These are phyloP conservation scores for Baryphthengus martii DNA, from an alignment of 2,113 vertebrate species.

Conservation along the genomic window DNA sequence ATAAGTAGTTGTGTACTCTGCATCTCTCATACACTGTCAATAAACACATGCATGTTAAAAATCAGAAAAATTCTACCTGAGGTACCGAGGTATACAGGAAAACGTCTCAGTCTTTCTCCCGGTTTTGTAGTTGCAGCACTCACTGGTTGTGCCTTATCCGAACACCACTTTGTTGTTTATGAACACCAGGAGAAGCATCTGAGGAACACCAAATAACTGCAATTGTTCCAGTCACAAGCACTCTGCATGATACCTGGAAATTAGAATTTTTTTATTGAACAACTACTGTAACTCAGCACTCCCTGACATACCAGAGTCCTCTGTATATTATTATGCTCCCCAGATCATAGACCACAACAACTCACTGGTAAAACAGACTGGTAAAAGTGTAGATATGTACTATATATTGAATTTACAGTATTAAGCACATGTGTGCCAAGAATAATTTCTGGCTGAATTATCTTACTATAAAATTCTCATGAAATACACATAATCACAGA, in stretches of 20 bases:
- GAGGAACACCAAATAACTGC: background rate
- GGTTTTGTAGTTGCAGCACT: background rate
- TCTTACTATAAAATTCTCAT: background rate
- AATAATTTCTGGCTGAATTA: background rate
- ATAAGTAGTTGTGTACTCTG: background rate
- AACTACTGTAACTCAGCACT: background rate
- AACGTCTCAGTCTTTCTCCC: background rate
- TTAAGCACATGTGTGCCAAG: background rate
- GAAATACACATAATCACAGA: background rate
- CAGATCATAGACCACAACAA: background rate
- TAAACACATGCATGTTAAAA: background rate
- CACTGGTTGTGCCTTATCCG: background rate
- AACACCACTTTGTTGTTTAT: background rate
- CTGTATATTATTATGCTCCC: background rate
- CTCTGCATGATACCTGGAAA: background rate
- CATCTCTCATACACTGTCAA: background rate
- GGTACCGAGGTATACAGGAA: background rate
- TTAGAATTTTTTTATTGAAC: background rate
- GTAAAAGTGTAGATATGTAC: background rate
- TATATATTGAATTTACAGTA: background rate
- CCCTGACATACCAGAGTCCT: background rate
- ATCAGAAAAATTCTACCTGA: background rate
- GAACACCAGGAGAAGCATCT: background rate
- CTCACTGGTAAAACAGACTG: background rate
- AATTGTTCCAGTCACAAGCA: background rate